These are phyloP conservation scores for Eupeodes luniger DNA, from an alignment of 2,888 invertebrate species.

Conservation along the genomic window DNA sequence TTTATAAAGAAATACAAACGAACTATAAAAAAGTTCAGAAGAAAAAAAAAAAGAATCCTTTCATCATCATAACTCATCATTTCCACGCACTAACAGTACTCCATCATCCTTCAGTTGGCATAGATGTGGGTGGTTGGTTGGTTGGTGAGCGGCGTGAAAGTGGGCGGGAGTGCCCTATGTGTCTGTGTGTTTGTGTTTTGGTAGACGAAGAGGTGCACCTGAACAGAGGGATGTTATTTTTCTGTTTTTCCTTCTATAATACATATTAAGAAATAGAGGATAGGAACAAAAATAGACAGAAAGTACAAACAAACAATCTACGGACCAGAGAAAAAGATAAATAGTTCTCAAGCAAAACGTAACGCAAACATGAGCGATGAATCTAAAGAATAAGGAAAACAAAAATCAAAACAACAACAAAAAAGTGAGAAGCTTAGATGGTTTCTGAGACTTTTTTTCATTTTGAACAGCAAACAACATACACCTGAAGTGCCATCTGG, in stretches of 20 bases:
- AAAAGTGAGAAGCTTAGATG: conserved; percentile 27
- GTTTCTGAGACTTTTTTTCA: not conserved
- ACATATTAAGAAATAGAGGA: not conserved
- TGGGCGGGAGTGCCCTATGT: not conserved
- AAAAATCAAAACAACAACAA: not conserved
- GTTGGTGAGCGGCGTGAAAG: no score
- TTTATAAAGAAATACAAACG: conserved; percentile 13
- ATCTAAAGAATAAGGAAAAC: conserved; percentile 32
- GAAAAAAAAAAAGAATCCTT: conserved; percentile 40
- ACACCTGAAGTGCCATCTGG: conserved; percentile 38
- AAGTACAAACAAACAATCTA: conserved; percentile 43
- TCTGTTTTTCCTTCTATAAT: not conserved
- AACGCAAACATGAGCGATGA: conserved; percentile 46
- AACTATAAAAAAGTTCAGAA: not conserved
- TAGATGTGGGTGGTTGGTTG: not conserved
- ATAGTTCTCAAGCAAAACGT: conserved; percentile 51
- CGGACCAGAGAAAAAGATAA: conserved; percentile 60
- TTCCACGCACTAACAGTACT: conserved; percentile 51
- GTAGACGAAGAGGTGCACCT: not conserved
- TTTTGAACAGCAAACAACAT: not conserved
- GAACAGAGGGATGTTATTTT: not conserved
- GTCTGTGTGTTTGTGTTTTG: conserved; percentile 13
- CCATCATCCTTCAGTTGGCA: conserved; percentile 25
- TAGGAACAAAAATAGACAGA: not conserved
- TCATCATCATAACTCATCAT: conserved; percentile 69